Evolutionary conservation across 1,140 invertebrate genomes (phyloP).

Genomic region (Lepidotrigona ventralis): DNA sequence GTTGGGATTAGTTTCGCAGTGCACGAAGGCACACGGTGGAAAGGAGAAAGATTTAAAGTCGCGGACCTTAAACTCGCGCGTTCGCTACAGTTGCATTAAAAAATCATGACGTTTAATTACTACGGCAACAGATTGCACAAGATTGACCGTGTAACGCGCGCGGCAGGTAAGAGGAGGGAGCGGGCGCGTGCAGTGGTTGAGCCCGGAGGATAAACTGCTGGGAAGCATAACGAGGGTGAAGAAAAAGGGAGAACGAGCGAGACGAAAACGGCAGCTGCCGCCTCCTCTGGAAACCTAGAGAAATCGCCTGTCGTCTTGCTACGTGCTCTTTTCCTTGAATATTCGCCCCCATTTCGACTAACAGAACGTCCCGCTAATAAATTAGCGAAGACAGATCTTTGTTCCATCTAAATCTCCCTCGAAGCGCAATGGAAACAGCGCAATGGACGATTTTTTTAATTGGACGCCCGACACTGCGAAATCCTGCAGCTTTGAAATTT

Average conservation of each 20-base stretch:
- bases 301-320: constrained; percentile 1
- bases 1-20: not conserved
- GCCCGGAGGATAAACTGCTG: constrained; percentile 14
- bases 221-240: not conserved
- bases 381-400: not conserved
- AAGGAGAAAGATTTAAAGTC: not conserved
- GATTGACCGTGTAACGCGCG: constrained; percentile 8
- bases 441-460: not conserved
- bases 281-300: not conserved
- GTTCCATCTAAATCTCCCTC: not conserved
- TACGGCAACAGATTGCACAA: constrained; percentile 5
- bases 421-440: not conserved
- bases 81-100: constrained; percentile 1
- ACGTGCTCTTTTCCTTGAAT: constrained; percentile 1
- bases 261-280: not conserved
- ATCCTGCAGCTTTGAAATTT: not conserved
- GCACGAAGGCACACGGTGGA: not conserved
- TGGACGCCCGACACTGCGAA: not conserved
- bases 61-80: not conserved
- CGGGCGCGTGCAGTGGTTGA: not conserved
- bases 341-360: not conserved
- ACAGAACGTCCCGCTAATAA: not conserved
- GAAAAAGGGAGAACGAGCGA: not conserved
- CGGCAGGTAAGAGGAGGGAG: not conserved
- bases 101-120: constrained; percentile 18